Conservation (phyloP, 2,797 vertebrate genomes). For the Manis javanica region DNA sequence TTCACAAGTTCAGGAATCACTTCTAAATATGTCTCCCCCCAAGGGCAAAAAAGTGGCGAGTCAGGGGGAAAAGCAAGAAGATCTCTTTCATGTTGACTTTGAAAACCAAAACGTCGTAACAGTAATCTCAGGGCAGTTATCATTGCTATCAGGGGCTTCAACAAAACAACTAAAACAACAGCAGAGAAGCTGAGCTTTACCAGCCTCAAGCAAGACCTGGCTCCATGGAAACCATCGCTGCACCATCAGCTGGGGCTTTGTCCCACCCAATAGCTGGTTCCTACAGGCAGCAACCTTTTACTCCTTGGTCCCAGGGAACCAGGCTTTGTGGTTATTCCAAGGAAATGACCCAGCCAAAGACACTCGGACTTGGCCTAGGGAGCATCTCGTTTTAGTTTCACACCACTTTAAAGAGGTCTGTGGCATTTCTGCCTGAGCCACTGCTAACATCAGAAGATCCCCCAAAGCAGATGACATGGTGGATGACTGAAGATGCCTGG, state of each 20-base stretch:
- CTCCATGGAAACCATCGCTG: background rate
- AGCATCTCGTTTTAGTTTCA: constrained; percentile 4
- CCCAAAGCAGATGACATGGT: background rate
- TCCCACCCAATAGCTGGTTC: background rate
- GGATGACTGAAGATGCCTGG: background rate
- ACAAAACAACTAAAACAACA: background rate
- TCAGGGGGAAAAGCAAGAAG: background rate
- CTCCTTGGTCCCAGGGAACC: background rate
- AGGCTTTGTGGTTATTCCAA: background rate
- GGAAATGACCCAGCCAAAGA: constrained; percentile 3
- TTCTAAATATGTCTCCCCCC: background rate
- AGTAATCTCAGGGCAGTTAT: background rate
- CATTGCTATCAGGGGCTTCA: background rate
- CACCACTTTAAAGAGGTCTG: constrained; percentile 47
- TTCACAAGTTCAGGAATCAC: constrained; percentile 14
- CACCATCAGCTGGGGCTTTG: background rate
- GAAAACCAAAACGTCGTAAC: background rate
- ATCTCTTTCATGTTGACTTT: background rate
- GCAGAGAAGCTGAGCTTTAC: background rate
- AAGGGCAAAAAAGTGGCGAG: background rate
- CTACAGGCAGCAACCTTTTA: background rate
- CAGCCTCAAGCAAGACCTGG: background rate
- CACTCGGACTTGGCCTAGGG: background rate
- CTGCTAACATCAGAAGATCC: background rate
- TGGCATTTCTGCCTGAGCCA: background rate